phyloP scores from a whole-genome alignment of 2,113 vertebrate species.

The Melanerpes formicivorus region DNA sequence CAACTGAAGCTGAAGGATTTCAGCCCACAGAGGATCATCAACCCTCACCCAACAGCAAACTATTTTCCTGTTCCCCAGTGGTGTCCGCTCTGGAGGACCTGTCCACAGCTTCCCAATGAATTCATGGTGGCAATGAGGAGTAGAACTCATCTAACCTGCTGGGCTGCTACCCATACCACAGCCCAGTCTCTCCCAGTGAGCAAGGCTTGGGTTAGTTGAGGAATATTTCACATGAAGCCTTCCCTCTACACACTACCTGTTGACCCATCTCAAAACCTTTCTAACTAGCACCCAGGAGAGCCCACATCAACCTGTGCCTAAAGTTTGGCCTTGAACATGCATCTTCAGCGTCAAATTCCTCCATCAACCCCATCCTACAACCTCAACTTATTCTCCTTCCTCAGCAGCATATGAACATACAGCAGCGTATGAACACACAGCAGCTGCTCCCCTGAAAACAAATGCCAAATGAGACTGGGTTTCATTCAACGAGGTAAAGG shows the following conservation, averaged over 20 bases:
- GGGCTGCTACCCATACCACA: neutral
- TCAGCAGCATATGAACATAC: neutral
- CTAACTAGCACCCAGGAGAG: neutral
- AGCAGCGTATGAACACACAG: neutral
- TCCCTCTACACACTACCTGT: neutral
- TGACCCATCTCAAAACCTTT: neutral
- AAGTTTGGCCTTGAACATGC: neutral
- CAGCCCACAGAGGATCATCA: neutral
- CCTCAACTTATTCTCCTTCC: neutral
- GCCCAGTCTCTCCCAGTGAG: neutral
- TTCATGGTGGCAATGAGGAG: neutral
- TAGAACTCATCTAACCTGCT: slow-evolving; percentile 42
- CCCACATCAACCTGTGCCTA: neutral
- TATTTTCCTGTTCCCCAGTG: neutral
- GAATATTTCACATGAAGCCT: neutral
- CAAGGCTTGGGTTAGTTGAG: slow-evolving; percentile 7
- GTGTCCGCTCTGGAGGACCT: neutral
- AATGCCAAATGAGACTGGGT: slow-evolving; percentile 19
- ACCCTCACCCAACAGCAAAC: neutral
- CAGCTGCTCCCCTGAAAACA: slow-evolving; percentile 20
- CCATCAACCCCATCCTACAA: neutral
- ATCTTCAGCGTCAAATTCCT: neutral
- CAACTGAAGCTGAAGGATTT: neutral
- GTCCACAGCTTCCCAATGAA: neutral
- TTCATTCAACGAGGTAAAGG: slow-evolving; percentile 25